Evolutionary conservation across 2,797 vertebrate species (phyloP), one percentile per base, ranked within the genome.

Genomic region (Remorina albescens): DNA sequence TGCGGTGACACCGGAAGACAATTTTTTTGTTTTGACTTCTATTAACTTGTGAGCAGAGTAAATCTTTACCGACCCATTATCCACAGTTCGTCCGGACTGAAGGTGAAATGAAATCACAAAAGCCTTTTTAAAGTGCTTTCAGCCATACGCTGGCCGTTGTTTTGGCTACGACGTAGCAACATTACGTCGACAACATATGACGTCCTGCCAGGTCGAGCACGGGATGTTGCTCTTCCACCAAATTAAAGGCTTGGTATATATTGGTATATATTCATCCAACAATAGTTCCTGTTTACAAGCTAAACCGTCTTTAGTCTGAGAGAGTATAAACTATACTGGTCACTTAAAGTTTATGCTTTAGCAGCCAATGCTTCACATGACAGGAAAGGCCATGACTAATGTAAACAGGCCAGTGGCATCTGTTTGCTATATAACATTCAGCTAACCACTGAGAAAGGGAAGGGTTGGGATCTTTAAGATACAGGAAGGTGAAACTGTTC

Each of bases 21-120:
- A 13, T 16, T 19, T 26, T 26, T 26, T 12, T 44, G 2, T 16
- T 57, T 56, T 9, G n/a, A 58, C 8, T 13, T 50, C 1, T 39
- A 25, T 25, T 6, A 4, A 63, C 8, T 15, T 50, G 2, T 25
- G 54, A 71, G 50, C 12, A 61, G 16, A 73, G 39, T 0, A 51
- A 59, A 61, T 8, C 1, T 77, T 53, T 44, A 91, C 89, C 15
- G 84, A 91, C 91, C 90, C 87, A 91, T 87, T 66, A 8, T 70
- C 3, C 56, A 7, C 28, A 16, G 37, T 28, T 71, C 32, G 26
- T 15, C 10, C 10, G n/a, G 6, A 59, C 39, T 7, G 19, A 50
- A 32, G 34, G 30, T 3, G n/a, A n/a, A 59, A 59, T 49, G 59
- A 11, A 16, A 15, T 19, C 15, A 50, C 5, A 41, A 68, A 64